These are phyloP conservation scores for Xenopus tropicalis DNA, from an alignment of 2,113 vertebrate genomes.

Conservation along the genomic window DNA sequence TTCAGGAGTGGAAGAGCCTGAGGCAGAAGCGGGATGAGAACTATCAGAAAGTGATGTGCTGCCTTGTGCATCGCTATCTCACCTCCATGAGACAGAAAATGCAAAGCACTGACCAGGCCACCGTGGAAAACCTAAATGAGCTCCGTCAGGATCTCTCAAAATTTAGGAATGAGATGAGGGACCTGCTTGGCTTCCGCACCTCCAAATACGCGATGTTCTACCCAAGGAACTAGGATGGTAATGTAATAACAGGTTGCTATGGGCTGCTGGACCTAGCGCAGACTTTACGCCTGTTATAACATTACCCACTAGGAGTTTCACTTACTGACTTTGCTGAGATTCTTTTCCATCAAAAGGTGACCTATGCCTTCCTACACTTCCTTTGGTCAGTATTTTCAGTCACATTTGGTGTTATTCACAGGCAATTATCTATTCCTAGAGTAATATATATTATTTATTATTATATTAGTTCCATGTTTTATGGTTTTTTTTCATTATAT, in stretches of 20 bases:
- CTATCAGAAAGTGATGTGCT: constrained; percentile 98
- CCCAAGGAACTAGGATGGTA: constrained; percentile 77
- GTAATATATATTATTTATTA: too few relatives aligned
- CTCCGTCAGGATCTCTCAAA: constrained; percentile 96
- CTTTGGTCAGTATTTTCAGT: not conserved
- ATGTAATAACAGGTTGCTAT: too few relatives aligned
- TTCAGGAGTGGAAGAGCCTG: constrained; percentile 92
- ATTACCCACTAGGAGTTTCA: not conserved
- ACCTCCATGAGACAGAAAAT: constrained; percentile 95
- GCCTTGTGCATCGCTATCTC: constrained; percentile 94
- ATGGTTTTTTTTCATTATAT: too few relatives aligned
- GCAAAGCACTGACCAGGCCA: constrained; percentile 95
- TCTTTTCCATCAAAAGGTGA: constrained; percentile 45
- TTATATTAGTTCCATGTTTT: too few relatives aligned
- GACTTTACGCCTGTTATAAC: too few relatives aligned
- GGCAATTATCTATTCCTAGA: not conserved
- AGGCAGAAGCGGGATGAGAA: constrained; percentile 94
- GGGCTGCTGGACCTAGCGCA: too few relatives aligned
- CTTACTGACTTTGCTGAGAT: not conserved
- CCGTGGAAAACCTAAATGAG: constrained; percentile 94
- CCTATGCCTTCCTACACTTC: constrained; percentile 38
- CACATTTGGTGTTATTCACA: not conserved
- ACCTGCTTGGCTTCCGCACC: constrained; percentile 94
- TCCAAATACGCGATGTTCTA: constrained; percentile 99
- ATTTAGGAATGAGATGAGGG: constrained; percentile 96